phyloP scores from a whole-genome alignment of 2,113 vertebrate genomes.

The Prunella fulvescens region DNA sequence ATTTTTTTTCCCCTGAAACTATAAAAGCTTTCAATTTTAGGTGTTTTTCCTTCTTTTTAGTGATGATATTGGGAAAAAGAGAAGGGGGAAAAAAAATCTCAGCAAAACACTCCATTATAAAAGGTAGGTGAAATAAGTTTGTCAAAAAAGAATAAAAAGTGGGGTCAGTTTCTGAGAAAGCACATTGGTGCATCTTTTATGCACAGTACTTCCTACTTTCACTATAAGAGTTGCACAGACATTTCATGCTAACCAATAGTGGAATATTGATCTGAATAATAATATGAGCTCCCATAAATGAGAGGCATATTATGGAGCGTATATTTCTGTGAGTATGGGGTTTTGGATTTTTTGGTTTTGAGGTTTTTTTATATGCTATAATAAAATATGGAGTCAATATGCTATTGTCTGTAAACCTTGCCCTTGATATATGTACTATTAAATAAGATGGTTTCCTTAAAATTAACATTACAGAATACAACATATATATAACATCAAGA shows the following conservation, averaged over 20 bases:
- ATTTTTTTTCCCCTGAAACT: neutral
- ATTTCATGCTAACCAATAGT: neutral
- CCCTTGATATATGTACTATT: neutral
- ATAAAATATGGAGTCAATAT: neutral
- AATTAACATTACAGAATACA: neutral
- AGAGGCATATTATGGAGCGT: neutral
- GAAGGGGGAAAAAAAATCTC: neutral
- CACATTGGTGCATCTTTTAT: neutral
- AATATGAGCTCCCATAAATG: neutral
- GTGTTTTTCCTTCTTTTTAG: neutral
- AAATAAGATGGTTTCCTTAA: neutral
- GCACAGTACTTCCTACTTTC: neutral
- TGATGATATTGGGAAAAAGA: neutral
- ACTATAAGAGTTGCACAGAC: neutral
- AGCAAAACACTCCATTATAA: neutral
- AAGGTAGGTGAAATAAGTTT: neutral
- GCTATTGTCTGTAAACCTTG: neutral
- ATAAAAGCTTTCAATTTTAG: neutral
- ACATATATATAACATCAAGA: neutral
- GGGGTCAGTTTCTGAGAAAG: slow-evolving; percentile 18
- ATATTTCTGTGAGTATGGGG: neutral
- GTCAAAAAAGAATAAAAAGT: neutral
- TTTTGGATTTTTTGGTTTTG: neutral
- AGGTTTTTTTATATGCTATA: neutral
- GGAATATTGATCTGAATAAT: neutral